Conservation (phyloP, 2,888 invertebrate species). For the Drosophila limbata region DNA sequence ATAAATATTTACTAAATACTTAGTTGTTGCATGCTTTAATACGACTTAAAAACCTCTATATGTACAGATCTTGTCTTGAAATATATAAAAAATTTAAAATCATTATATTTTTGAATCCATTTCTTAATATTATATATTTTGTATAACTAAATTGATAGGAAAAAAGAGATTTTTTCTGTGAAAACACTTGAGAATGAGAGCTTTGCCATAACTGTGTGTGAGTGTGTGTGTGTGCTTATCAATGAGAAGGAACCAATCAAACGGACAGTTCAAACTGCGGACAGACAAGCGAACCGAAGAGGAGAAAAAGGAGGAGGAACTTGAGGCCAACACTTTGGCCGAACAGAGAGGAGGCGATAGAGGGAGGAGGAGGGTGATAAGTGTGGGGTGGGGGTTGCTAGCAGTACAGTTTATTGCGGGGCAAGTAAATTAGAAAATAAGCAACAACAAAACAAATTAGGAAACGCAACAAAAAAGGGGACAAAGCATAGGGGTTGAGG, state of each 20-base stretch:
- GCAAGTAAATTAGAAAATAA: conserved; percentile 64
- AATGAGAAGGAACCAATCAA: conserved; percentile 73
- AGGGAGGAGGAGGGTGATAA: not conserved
- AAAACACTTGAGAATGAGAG: conserved; percentile 56
- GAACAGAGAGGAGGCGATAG: conserved; percentile 24
- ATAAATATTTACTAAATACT: too few species aligned
- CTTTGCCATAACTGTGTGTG: conserved; percentile 13
- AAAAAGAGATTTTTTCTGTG: conserved; percentile 73
- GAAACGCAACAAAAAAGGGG: conserved; percentile 26
- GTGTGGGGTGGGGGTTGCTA: not conserved
- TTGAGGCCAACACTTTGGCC: conserved; percentile 61
- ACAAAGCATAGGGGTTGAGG: not conserved
- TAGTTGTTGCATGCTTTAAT: too few species aligned
- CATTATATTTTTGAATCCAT: too few species aligned
- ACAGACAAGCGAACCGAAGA: conserved; percentile 18
- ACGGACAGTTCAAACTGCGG: conserved; percentile 50
- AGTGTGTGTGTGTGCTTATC: conserved; percentile 47
- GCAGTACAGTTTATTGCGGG: not conserved
- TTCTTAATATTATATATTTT: not conserved
- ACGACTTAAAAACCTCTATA: too few species aligned
- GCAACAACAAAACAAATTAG: conserved; percentile 63
- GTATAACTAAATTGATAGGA: conserved; percentile 30
- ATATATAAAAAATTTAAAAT: too few species aligned
- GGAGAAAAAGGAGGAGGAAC: conserved; percentile 19
- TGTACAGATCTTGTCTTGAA: too few species aligned